Evolutionary conservation across 2,113 vertebrate species (phyloP).

Genomic region (Salvator merianae): DNA sequence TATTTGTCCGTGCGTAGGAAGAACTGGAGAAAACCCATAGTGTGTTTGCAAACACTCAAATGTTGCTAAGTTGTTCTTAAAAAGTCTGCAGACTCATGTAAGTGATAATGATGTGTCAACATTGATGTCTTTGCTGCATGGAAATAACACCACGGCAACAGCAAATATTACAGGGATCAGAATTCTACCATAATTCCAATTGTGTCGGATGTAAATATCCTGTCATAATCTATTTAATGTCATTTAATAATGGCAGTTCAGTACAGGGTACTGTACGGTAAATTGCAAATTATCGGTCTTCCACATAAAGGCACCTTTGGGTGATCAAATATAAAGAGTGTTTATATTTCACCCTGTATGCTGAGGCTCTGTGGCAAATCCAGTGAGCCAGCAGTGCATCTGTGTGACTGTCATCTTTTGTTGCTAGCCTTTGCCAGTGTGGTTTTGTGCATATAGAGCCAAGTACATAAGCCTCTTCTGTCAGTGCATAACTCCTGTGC

Average conservation of each 20-base stretch:
- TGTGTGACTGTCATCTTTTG: too few relatives aligned
- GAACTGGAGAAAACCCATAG: background rate
- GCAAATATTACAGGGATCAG: constrained; percentile 2
- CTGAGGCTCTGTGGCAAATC: too few relatives aligned
- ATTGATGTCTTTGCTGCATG: background rate
- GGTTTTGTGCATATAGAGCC: too few relatives aligned
- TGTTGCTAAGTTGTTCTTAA: constrained; percentile 11
- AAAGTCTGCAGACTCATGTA: background rate
- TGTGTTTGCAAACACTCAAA: constrained; percentile 12
- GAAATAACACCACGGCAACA: background rate
- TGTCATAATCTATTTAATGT: background rate
- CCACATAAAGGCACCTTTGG: background rate
- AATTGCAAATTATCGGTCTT: background rate
- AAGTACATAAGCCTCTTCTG: too few relatives aligned
- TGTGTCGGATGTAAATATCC: background rate
- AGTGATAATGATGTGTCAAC: background rate
- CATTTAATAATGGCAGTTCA: background rate
- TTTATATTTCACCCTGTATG: too few relatives aligned
- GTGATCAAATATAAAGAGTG: too few relatives aligned
- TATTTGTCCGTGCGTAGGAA: constrained; percentile 2
- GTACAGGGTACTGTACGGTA: background rate
- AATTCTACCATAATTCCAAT: background rate
- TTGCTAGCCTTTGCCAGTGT: too few relatives aligned
- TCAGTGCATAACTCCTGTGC: too few relatives aligned
- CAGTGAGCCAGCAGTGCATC: too few relatives aligned